phyloP scores from a whole-genome alignment of 2,797 vertebrate genomes.

The Melanotaenia pygmaea region DNA sequence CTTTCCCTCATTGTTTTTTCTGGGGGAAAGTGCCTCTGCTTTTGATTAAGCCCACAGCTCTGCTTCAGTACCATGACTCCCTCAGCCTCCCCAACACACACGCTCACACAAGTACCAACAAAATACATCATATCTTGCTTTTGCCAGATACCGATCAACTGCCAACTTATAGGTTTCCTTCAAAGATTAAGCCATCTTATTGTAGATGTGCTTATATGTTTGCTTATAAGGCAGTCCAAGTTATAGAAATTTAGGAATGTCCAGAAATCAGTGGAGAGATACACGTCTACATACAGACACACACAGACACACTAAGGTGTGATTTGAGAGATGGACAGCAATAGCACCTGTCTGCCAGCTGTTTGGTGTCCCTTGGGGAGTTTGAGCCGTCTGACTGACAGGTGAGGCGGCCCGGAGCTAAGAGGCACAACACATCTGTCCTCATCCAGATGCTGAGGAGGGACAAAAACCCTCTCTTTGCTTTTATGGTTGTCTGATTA shows the following conservation, averaged over 20 bases:
- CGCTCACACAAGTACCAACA: constrained; percentile 2
- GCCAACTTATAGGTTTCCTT: constrained; percentile 22
- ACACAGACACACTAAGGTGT: constrained; percentile 49
- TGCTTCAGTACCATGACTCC: constrained; percentile 58
- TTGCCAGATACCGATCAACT: constrained; percentile 39
- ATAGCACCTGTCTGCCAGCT: constrained; percentile 80
- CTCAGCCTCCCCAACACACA: not conserved
- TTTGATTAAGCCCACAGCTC: constrained; percentile 75
- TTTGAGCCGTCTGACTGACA: constrained; percentile 78
- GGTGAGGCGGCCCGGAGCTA: constrained; percentile 72
- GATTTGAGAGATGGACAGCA: constrained; percentile 63
- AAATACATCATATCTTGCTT: constrained; percentile 48
- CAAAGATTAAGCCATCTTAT: constrained; percentile 21
- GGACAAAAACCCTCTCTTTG: constrained; percentile 51
- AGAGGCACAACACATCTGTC: constrained; percentile 79
- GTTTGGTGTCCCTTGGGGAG: constrained; percentile 84
- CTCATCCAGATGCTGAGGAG: constrained; percentile 72
- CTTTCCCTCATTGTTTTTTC: constrained; percentile 79
- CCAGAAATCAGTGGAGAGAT: constrained; percentile 24
- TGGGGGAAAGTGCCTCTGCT: constrained; percentile 76
- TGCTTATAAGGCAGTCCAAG: constrained; percentile 29
- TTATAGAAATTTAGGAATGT: constrained; percentile 18
- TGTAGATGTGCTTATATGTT: constrained; percentile 18
- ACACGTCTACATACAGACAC: constrained; percentile 34
- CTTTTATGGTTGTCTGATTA: constrained; percentile 49